Percentiles rank a stretch among this genome's conserved stretches.
Conservation (phyloP, 1,140 invertebrate genomes). For the Meloidogyne floridensis region DNA sequence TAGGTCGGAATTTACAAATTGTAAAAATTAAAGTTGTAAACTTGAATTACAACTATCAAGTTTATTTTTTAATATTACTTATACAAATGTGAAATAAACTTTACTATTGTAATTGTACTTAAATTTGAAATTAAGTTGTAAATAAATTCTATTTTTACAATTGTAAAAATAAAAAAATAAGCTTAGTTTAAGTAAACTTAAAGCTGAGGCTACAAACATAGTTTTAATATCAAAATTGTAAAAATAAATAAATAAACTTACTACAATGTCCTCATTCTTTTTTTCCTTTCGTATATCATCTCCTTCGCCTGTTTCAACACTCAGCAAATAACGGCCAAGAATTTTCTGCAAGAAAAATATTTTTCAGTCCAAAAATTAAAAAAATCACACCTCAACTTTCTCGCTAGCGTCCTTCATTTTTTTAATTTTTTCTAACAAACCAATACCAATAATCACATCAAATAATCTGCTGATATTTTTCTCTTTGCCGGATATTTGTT, state of each 20-base stretch:
- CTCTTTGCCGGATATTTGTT: not conserved
- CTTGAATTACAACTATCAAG: too few relatives aligned
- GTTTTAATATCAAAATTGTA: not conserved
- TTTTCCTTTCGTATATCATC: not conserved
- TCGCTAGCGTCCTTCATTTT: not conserved
- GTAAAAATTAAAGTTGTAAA: not conserved
- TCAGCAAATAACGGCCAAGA: not conserved
- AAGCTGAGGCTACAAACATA: too few relatives aligned
- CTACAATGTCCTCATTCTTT: not conserved
- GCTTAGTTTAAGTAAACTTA: too few relatives aligned
- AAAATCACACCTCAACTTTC: not conserved
- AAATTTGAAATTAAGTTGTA: too few relatives aligned
- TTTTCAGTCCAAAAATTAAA: not conserved
- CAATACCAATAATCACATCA: not conserved
- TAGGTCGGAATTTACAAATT: too few relatives aligned
- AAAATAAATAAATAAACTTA: not conserved
- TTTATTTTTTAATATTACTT: too few relatives aligned
- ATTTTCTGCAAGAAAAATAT: not conserved
- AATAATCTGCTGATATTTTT: not conserved
- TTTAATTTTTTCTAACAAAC: not conserved
- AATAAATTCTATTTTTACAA: too few relatives aligned
- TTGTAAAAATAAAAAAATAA: too few relatives aligned
- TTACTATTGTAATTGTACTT: too few relatives aligned
- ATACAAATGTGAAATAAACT: too few relatives aligned
- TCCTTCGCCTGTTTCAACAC: not conserved